These are phyloP conservation scores for Frankliniella intonsa DNA, from an alignment of 2,888 invertebrate genomes.

Conservation along the genomic window DNA sequence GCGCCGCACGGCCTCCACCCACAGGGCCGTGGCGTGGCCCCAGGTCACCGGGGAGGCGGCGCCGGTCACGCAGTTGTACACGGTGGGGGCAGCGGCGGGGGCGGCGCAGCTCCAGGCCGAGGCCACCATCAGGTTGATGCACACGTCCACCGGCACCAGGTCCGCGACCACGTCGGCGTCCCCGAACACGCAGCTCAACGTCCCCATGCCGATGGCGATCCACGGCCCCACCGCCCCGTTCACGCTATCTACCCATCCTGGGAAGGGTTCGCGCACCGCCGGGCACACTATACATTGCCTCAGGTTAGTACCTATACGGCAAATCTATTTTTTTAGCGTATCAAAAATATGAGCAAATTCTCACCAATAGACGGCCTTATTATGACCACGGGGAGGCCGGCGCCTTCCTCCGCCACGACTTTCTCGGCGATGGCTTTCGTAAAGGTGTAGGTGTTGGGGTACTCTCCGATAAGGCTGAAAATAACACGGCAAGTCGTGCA, in stretches of 20 bases:
- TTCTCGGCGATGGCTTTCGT: slow-evolving; percentile 58
- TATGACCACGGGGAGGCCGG: slow-evolving; percentile 52
- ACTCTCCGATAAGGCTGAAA: slow-evolving; percentile 43
- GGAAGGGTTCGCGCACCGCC: slow-evolving; percentile 39
- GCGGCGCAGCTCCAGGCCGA: slow-evolving; percentile 46
- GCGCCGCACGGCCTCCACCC: neutral
- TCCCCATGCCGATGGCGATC: slow-evolving; percentile 43
- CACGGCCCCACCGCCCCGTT: slow-evolving; percentile 48
- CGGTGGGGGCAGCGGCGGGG: neutral
- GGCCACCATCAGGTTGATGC: slow-evolving; percentile 46
- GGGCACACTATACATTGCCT: neutral
- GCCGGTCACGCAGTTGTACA: neutral
- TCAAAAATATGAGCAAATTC: neutral
- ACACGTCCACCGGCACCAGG: slow-evolving; percentile 39
- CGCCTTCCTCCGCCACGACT: slow-evolving; percentile 49
- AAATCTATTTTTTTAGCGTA: too few species aligned
- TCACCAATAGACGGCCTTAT: slow-evolving; percentile 55
- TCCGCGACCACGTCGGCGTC: slow-evolving; percentile 35
- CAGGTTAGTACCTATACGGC: too few species aligned
- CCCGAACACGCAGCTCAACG: slow-evolving; percentile 46
- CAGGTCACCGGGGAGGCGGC: neutral
- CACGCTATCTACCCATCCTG: slow-evolving; percentile 50
- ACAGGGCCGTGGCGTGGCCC: neutral
- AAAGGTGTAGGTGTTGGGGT: slow-evolving; percentile 59
- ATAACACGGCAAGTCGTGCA: neutral